phyloP scores from a whole-genome alignment of 2,888 invertebrate genomes.

The Hypomecis atomaria region DNA sequence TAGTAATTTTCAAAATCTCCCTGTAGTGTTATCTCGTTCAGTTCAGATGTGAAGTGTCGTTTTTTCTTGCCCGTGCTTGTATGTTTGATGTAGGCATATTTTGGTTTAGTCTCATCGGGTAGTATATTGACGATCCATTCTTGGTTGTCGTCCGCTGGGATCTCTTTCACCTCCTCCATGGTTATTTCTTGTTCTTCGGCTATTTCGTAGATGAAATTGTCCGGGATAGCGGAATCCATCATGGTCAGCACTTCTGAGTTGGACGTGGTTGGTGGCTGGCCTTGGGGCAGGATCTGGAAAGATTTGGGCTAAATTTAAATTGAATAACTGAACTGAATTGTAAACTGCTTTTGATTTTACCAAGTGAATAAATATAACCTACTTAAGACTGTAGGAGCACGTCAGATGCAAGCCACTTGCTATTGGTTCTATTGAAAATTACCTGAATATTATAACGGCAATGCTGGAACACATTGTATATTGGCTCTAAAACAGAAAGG shows the following conservation, averaged over 20 bases:
- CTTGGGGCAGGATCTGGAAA: slow-evolving; percentile 70
- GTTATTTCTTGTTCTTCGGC: slow-evolving; percentile 78
- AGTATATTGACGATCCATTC: slow-evolving; percentile 79
- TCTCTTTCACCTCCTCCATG: slow-evolving; percentile 77
- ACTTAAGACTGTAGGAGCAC: no score
- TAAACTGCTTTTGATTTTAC: no score
- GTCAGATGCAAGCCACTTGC: no score
- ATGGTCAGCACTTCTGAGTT: slow-evolving; percentile 62
- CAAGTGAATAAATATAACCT: no score
- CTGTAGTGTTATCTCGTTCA: slow-evolving; percentile 73
- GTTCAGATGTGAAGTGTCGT: slow-evolving; percentile 73
- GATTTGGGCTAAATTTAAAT: neutral
- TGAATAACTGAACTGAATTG: no score
- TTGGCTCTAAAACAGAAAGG: no score
- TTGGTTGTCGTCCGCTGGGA: slow-evolving; percentile 57
- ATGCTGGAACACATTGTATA: no score
- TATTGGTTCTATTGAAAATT: no score
- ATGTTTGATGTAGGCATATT: slow-evolving; percentile 78
- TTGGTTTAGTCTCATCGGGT: slow-evolving; percentile 68
- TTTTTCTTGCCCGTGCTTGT: slow-evolving; percentile 73
- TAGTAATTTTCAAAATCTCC: slow-evolving; percentile 79
- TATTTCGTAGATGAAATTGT: slow-evolving; percentile 80
- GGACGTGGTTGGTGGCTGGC: slow-evolving; percentile 43
- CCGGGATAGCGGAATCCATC: slow-evolving; percentile 65
- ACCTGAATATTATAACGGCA: no score